phyloP scores from a whole-genome alignment of 2,888 invertebrate species.

The Tricholauxania praeusta region DNA sequence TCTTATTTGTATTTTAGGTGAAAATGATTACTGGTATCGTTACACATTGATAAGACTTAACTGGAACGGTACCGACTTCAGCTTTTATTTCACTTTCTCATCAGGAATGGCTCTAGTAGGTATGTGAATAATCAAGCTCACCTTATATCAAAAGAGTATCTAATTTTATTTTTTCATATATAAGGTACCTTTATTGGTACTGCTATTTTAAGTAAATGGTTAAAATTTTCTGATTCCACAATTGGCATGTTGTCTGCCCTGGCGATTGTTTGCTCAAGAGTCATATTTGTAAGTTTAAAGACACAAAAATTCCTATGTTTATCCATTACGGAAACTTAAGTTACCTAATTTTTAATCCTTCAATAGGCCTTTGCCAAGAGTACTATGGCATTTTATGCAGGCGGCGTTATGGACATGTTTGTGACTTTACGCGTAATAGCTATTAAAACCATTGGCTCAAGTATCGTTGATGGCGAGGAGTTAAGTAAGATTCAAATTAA shows the following conservation, averaged over 20 bases:
- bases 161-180: slow-evolving; percentile 31
- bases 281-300: slow-evolving; percentile 60
- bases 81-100: slow-evolving; percentile 61
- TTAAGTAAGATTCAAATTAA: slow-evolving; percentile 53
- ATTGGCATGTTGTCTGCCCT: slow-evolving; percentile 64
- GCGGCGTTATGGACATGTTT: slow-evolving; percentile 64
- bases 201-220: slow-evolving; percentile 63
- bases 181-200: slow-evolving; percentile 66
- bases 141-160: neutral
- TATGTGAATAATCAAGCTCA: slow-evolving; percentile 31
- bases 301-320: too few relatives aligned
- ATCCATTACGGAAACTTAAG: too few relatives aligned
- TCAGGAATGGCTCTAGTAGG: slow-evolving; percentile 60
- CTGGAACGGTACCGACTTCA: slow-evolving; percentile 65
- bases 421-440: slow-evolving; percentile 64
- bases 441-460: slow-evolving; percentile 65
- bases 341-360: slow-evolving; percentile 3
- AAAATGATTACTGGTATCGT: slow-evolving; percentile 64
- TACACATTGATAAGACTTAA: slow-evolving; percentile 62
- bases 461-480: slow-evolving; percentile 64
- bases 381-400: slow-evolving; percentile 61
- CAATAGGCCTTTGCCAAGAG: slow-evolving; percentile 61
- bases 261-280: slow-evolving; percentile 60
- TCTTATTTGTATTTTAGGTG: slow-evolving; percentile 50
- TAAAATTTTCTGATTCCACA: slow-evolving; percentile 62